Percentiles rank a stretch among this genome's conserved stretches.
Evolutionary conservation across 2,797 vertebrate species (phyloP).

Genomic region (Ptychobarbus kaznakovi): DNA sequence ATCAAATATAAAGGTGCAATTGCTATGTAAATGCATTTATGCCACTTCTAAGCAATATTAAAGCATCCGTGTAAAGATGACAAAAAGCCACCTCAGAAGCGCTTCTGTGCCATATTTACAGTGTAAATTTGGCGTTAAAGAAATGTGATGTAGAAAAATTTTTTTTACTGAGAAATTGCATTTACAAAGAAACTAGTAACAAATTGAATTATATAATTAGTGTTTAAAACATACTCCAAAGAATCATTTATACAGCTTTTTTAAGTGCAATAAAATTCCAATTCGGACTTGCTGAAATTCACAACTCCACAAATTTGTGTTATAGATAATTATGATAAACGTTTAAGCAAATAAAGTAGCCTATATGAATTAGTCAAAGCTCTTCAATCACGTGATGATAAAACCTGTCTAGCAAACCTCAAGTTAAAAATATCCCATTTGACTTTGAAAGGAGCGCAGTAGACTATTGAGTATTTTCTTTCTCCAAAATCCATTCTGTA

Average conservation of each 20-base stretch:
- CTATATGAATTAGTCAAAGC: neutral
- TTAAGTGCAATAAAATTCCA: neutral
- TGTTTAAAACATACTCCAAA: no score
- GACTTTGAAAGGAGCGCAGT: neutral
- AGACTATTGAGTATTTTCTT: neutral
- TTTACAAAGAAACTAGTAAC: neutral
- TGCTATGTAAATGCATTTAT: neutral
- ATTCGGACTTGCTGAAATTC: neutral
- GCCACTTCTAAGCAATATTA: neutral
- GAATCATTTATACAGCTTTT: neutral
- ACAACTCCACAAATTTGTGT: neutral
- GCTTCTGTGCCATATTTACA: neutral
- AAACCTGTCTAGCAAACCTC: neutral
- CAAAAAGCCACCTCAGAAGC: neutral
- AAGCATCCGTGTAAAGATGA: neutral
- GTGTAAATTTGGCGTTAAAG: neutral
- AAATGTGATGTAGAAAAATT: neutral
- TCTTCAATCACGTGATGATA: neutral
- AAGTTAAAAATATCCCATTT: neutral
- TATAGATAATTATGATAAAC: neutral
- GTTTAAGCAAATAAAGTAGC: neutral
- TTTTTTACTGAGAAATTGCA: neutral
- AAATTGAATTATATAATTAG: neutral
- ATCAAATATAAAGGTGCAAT: neutral
- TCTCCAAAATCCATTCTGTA: neutral